A percentile compares a stretch with the other conserved stretches of the same genome.
These are phyloP conservation scores for Geococcyx californianus DNA, from an alignment of 2,113 vertebrate species.

Conservation along the genomic window DNA sequence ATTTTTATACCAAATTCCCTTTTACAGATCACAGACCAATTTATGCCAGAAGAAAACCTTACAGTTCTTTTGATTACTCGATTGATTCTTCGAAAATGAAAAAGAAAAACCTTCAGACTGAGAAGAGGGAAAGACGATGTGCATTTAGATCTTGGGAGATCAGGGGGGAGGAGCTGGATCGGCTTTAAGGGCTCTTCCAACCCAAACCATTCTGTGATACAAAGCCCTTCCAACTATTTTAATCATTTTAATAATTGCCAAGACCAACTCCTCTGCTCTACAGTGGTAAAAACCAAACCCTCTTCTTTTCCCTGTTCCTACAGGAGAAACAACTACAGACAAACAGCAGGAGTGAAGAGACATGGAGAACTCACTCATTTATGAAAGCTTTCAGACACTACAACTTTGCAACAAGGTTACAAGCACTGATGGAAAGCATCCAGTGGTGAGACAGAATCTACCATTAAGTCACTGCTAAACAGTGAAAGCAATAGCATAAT, in stretches of 20 bases:
- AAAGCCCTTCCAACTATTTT: not conserved
- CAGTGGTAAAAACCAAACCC: not conserved
- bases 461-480: not conserved
- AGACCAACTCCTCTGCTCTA: not conserved
- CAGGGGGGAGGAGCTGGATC: no score
- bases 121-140: not conserved
- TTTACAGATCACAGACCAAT: not conserved
- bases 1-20: not conserved
- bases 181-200: no score
- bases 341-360: not conserved
- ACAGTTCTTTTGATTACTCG: not conserved
- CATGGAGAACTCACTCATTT: not conserved
- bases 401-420: not conserved
- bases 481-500: not conserved
- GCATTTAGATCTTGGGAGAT: no score
- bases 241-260: not conserved
- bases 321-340: not conserved
- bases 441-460: fast-evolving
- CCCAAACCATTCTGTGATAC: no score
- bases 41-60: not conserved
- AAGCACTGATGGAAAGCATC: fast-evolving
- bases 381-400: not conserved
- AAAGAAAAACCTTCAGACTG: no score
- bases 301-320: not conserved
- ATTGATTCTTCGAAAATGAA: no score